Conservation (phyloP, 1,140 invertebrate species). For the Formica exsecta region DNA sequence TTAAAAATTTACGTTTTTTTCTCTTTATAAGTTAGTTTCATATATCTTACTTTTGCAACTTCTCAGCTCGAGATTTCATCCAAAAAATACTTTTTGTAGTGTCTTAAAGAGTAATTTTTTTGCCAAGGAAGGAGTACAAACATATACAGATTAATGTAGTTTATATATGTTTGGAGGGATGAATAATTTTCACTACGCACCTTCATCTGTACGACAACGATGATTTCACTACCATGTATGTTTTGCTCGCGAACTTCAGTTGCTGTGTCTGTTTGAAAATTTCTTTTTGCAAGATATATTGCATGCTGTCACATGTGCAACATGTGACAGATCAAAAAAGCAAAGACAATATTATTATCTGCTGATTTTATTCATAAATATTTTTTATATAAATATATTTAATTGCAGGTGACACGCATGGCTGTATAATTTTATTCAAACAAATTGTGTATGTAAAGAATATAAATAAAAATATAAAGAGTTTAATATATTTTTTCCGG, state of each 20-base stretch:
- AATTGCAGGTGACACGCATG: too few relatives aligned
- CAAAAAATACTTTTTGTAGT: background rate
- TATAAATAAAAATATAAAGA: background rate
- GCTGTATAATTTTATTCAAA: background rate
- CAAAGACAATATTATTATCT: slow-evolving; percentile 1
- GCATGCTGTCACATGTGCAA: background rate
- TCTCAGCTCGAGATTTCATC: background rate
- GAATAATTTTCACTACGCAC: slow-evolving; percentile 29
- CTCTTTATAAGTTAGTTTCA: background rate
- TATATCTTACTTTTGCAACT: background rate
- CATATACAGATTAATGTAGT: slow-evolving; percentile 27
- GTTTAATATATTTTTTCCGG: background rate
- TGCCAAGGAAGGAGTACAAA: background rate
- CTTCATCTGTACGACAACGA: slow-evolving; percentile 14
- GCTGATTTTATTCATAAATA: too few relatives aligned
- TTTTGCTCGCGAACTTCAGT: background rate
- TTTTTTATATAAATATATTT: background rate
- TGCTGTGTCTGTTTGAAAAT: slow-evolving; percentile 30
- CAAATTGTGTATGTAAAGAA: background rate
- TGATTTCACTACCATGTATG: slow-evolving; percentile 16
- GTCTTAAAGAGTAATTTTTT: background rate
- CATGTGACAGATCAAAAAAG: slow-evolving; percentile 19
- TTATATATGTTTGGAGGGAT: background rate
- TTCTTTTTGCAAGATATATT: slow-evolving; percentile 20
- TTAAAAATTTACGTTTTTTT: background rate